Conservation (phyloP, 1,140 invertebrate genomes). For the Drosophila punjabiensis region DNA sequence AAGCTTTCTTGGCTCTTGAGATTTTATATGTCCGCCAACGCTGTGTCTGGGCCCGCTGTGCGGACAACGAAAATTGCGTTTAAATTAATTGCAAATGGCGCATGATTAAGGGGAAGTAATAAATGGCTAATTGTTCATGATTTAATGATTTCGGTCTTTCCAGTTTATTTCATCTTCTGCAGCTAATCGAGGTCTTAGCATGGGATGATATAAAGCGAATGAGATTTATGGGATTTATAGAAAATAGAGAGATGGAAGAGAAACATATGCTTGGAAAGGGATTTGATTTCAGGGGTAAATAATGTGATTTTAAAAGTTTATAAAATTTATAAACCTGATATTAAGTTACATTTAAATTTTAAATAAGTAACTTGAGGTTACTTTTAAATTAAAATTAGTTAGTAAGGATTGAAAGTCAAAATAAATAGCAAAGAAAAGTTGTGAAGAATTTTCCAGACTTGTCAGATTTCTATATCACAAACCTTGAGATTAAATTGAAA, state of each 20-base stretch:
- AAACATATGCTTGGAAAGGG: background rate
- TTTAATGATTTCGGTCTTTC: slow-evolving; percentile 68
- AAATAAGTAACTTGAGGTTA: too few relatives aligned
- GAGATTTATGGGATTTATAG: slow-evolving; percentile 1
- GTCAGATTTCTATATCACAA: background rate
- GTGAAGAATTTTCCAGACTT: background rate
- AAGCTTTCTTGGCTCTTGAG: slow-evolving; percentile 60
- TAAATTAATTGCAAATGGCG: slow-evolving; percentile 83
- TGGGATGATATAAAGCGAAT: slow-evolving; percentile 1
- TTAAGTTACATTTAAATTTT: too few relatives aligned
- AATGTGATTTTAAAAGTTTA: too few relatives aligned
- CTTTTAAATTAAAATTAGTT: too few relatives aligned
- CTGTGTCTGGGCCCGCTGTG: slow-evolving; percentile 47
- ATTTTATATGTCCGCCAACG: slow-evolving; percentile 61
- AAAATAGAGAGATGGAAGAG: background rate
- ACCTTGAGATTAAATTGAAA: background rate
- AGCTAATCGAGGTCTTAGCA: slow-evolving; percentile 16
- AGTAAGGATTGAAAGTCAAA: too few relatives aligned
- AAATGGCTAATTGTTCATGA: slow-evolving; percentile 78
- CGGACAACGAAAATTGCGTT: slow-evolving; percentile 77
- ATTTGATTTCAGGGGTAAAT: background rate
- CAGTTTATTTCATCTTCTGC: slow-evolving; percentile 31
- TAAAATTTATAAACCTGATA: background rate
- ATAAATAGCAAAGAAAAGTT: too few relatives aligned
- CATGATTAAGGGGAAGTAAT: slow-evolving; percentile 83